phyloP scores from a whole-genome alignment of 2,797 vertebrate genomes.

The Odontamblyopus rebecca region DNA sequence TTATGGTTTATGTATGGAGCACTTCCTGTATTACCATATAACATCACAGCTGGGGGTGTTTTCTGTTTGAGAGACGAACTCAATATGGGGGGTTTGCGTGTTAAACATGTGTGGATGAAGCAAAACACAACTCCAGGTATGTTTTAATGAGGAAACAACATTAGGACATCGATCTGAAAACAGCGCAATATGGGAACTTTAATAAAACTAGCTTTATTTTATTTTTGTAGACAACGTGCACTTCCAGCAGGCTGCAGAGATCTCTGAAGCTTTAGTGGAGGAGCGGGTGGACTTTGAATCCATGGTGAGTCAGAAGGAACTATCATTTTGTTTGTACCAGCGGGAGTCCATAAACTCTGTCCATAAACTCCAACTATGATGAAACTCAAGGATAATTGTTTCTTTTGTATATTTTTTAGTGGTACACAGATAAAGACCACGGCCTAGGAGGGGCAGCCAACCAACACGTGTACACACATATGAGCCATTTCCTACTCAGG shows the following conservation, averaged over 20 bases:
- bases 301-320: constrained; percentile 81
- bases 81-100: too few species aligned
- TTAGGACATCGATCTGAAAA: too few species aligned
- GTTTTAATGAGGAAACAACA: too few species aligned
- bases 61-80: too few species aligned
- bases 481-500: constrained; percentile 89
- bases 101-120: too few species aligned
- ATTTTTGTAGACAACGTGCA: constrained; percentile 91
- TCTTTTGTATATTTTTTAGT: constrained; percentile 71
- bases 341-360: too few species aligned
- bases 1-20: too few species aligned
- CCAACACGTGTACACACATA: constrained; percentile 90
- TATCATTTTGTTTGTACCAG: neutral
- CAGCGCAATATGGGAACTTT: too few species aligned
- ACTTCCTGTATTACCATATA: too few species aligned
- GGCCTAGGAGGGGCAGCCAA: constrained; percentile 82
- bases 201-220: neutral
- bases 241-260: constrained; percentile 96
- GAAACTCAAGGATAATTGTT: neutral
- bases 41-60: too few species aligned
- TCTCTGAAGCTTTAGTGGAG: constrained; percentile 92
- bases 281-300: constrained; percentile 93
- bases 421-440: constrained; percentile 96
- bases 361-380: neutral
- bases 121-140: too few species aligned